These are phyloP conservation scores for Drosophila burlai DNA, from an alignment of 1,140 invertebrate genomes.

Conservation along the genomic window DNA sequence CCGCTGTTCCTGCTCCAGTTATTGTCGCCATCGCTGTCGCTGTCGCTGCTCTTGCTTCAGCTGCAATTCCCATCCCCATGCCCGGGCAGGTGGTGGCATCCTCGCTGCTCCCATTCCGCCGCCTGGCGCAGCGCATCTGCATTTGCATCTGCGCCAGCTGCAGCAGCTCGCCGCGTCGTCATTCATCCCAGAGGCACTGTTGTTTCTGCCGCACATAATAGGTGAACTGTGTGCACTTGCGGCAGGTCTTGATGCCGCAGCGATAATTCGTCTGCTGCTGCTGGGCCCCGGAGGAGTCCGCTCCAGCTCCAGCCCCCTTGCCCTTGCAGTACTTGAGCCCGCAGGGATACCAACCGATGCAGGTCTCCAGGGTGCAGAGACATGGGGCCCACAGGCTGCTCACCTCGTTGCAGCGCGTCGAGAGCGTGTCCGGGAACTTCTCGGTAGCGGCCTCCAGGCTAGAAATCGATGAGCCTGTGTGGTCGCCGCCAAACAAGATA, in stretches of 20 bases:
- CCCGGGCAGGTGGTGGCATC: slow-evolving; percentile 25
- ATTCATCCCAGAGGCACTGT: slow-evolving; percentile 95
- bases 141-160: slow-evolving; percentile 64
- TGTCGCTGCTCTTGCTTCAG: slow-evolving; percentile 39
- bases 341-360: slow-evolving; percentile 96
- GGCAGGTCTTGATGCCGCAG: slow-evolving; percentile 98
- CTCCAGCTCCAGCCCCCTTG: slow-evolving; percentile 72
- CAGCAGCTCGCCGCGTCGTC: slow-evolving; percentile 86
- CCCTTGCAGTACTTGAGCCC: slow-evolving; percentile 97
- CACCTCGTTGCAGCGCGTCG: slow-evolving; percentile 87
- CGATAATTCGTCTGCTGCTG: slow-evolving; percentile 89
- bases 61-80: slow-evolving; percentile 40
- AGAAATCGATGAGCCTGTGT: slow-evolving; percentile 88
- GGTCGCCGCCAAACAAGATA: slow-evolving; percentile 11
- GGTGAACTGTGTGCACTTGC: slow-evolving; percentile 94
- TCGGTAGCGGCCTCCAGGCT: slow-evolving; percentile 86
- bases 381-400: slow-evolving; percentile 90
- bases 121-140: slow-evolving; percentile 61
- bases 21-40: slow-evolving; percentile 31
- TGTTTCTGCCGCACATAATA: slow-evolving; percentile 94
- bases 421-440: slow-evolving; percentile 86
- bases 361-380: slow-evolving; percentile 92
- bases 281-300: slow-evolving; percentile 69
- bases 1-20: slow-evolving; percentile 13
- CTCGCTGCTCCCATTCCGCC: slow-evolving; percentile 34